Base-by-base conservation (phyloP, 2,797 vertebrate species). In the Rhincodon typus region DNA sequence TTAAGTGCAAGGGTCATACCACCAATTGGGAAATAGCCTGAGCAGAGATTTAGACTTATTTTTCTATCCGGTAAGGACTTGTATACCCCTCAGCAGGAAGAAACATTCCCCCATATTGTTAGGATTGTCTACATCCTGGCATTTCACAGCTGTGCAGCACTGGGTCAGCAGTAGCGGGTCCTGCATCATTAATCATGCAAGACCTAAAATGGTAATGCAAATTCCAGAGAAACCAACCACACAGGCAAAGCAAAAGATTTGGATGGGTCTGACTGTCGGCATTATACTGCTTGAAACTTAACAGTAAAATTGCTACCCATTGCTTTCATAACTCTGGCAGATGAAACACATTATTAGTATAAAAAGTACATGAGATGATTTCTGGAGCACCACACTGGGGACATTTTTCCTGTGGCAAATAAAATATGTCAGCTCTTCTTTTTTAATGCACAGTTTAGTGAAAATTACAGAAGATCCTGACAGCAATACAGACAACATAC, bases 151-250 rank as follows among this genome's bases (percentile, higher is more conserved):
- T 91, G 88, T 69, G 72, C 94, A 53, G 38, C 70, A 77, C 27
- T 53, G 46, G 94, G 70, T 77, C 70, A 77, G 70, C 42, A 57
- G 17, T 27, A 77, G 46, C 50, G 94, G 42, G 46, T n/a, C 70
- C 50, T 77, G 46, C 94, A 74, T 94, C 69, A 94, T 74, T 46
- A 53, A 94, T 94, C 94, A 94, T 94, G 94, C 94, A 95, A 72
- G 69, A 77, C 70, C 70, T 53, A 72, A 95, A 95, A 74, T 15
- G 30, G 69, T 95, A 69, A 50, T 77, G 94, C 8, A 50, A 77
- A 72, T 95, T 95, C 70, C 94, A 53, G 70, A 57, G 46, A 77
- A 77, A 34, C 70, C 19, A n/a, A 53, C 70, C 69, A 53, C 46
- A 34, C 38, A 95, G 34, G 69, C 23, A 46, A 94, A 27, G 69